phyloP scores from a whole-genome alignment of 2,888 invertebrate species.

The Eledone cirrhosa region DNA sequence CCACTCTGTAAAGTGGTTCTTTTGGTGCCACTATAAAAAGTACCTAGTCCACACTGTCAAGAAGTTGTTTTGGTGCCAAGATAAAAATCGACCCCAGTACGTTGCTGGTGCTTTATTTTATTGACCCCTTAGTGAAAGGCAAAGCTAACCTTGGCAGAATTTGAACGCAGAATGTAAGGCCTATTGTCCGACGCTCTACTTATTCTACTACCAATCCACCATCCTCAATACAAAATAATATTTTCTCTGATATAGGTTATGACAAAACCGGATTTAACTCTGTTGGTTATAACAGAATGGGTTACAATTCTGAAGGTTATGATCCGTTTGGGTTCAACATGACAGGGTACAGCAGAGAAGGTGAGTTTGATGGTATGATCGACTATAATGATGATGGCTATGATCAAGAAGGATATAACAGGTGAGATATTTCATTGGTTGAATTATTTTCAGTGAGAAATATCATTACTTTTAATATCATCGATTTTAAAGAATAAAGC shows the following conservation, averaged over 20 bases:
- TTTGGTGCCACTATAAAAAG: too few relatives aligned
- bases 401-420: slow-evolving; percentile 60
- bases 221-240: too few relatives aligned
- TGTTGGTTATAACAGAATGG: slow-evolving; percentile 54
- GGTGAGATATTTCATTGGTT: slow-evolving; percentile 40
- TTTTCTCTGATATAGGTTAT: slow-evolving; percentile 44
- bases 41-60: too few relatives aligned
- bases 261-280: slow-evolving; percentile 55
- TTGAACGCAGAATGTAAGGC: too few relatives aligned
- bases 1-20: too few relatives aligned
- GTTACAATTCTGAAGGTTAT: slow-evolving; percentile 59
- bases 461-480: background rate
- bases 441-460: background rate
- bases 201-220: background rate
- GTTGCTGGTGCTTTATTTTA: too few relatives aligned
- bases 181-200: too few relatives aligned
- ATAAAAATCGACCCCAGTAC: too few relatives aligned
- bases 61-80: too few relatives aligned
- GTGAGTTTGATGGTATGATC: slow-evolving; percentile 61
- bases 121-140: too few relatives aligned
- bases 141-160: too few relatives aligned
- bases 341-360: slow-evolving; percentile 54
- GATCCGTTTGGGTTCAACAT: slow-evolving; percentile 57
- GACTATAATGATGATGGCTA: slow-evolving; percentile 57
- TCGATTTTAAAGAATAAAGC: too few relatives aligned